A percentile compares a stretch with the other conserved stretches of the same genome.
These are phyloP conservation scores for Riparia riparia DNA, from an alignment of 2,113 vertebrate species.

Conservation along the genomic window DNA sequence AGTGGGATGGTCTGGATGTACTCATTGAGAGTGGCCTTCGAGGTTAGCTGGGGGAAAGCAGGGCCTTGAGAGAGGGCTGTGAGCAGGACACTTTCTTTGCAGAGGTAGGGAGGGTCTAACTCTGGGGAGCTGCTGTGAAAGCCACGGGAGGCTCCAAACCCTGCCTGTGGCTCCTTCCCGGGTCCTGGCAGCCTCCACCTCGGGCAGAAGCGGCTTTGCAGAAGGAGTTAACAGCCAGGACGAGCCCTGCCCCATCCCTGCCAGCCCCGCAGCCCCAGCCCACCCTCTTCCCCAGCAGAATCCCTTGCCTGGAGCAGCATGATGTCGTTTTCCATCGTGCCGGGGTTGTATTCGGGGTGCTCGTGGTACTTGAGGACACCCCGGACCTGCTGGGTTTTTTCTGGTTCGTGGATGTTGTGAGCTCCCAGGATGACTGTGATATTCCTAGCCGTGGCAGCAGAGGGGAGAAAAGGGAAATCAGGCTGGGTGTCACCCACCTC, in stretches of 20 bases:
- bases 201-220: not conserved
- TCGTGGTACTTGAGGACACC: not conserved
- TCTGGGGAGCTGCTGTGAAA: not conserved
- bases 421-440: constrained; percentile 55
- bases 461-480: not conserved
- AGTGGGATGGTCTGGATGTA: not conserved
- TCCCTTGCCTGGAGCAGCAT: constrained; percentile 62
- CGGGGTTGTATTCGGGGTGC: not conserved
- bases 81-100: not conserved
- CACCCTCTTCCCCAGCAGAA: accelerated
- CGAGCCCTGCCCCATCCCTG: accelerated
- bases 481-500: not conserved
- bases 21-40: not conserved
- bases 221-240: too few relatives aligned
- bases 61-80: not conserved
- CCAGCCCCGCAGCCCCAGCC: not conserved
- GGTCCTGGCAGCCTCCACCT: not conserved
- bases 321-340: not conserved
- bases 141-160: not conserved
- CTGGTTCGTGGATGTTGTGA: not conserved
- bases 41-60: constrained; percentile 18
- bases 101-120: not conserved
- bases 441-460: not conserved
- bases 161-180: not conserved
- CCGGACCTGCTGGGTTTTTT: constrained; percentile 33